Evolutionary conservation across 2,888 invertebrate genomes (phyloP).

Genomic region (Melipona bicolor): DNA sequence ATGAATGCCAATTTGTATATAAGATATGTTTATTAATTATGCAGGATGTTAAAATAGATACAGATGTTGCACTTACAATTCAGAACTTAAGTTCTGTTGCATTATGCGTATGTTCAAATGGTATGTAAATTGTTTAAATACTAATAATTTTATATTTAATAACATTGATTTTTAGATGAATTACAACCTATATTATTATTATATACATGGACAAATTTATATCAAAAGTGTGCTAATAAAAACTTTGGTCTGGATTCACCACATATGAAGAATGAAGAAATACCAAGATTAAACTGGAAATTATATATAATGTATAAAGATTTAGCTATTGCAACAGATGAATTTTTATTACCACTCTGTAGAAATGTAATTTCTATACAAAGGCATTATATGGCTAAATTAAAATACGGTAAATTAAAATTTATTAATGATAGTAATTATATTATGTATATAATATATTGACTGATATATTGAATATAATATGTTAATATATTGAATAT

Average conservation of each 20-base stretch:
- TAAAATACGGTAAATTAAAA: conserved; percentile 19
- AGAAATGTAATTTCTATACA: conserved; percentile 55
- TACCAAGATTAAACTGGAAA: conserved; percentile 60
- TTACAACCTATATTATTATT: conserved; percentile 55
- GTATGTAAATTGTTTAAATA: conserved; percentile 47
- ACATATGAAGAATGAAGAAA: conserved; percentile 24
- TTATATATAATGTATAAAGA: conserved; percentile 75
- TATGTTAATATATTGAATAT: not conserved
- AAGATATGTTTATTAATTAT: conserved; percentile 58
- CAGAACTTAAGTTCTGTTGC: conserved; percentile 54
- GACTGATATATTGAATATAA: not conserved
- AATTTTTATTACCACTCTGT: conserved; percentile 68
- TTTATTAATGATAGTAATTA: not conserved
- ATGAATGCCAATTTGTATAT: conserved; percentile 56
- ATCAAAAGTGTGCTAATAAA: conserved; percentile 36
- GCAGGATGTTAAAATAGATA: conserved; percentile 40
- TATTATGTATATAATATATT: not conserved
- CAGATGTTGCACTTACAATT: conserved; percentile 40
- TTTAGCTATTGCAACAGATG: conserved; percentile 68
- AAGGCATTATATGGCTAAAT: conserved; percentile 13
- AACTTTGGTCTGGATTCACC: not conserved
- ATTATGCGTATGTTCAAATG: conserved; percentile 61
- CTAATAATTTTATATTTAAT: not conserved
- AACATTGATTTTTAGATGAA: conserved; percentile 58
- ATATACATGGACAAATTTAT: conserved; percentile 58